phyloP scores from a whole-genome alignment of 2,797 vertebrate species.

The Trematomus bernacchii region DNA sequence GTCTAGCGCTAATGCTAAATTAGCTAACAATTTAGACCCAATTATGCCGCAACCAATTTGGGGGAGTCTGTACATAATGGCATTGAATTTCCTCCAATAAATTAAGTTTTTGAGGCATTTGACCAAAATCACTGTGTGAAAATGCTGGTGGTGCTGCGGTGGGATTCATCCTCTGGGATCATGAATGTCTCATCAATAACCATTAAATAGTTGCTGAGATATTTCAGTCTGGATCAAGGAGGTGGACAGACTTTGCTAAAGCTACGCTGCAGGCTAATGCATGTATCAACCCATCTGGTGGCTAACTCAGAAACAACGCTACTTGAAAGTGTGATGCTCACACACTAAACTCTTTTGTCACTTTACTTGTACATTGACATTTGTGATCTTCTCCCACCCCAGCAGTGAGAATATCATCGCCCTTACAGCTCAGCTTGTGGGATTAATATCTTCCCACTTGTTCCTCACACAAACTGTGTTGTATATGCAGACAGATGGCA shows the following conservation, averaged over 20 bases:
- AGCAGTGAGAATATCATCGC: conserved; percentile 26
- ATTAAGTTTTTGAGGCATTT: not conserved
- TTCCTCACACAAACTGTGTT: conserved; percentile 39
- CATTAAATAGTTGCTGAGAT: not conserved
- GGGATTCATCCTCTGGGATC: not conserved
- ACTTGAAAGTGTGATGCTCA: not conserved
- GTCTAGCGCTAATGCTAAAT: not conserved
- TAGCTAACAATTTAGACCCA: not conserved
- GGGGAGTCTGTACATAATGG: not conserved
- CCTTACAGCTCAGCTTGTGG: conserved; percentile 39
- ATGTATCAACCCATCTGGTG: not conserved
- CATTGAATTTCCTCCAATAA: not conserved
- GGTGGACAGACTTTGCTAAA: not conserved
- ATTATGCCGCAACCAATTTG: not conserved
- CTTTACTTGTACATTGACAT: conserved; percentile 10
- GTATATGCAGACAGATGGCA: conserved; percentile 64
- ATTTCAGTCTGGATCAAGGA: not conserved
- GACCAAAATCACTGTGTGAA: not conserved
- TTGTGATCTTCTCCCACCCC: conserved; percentile 32
- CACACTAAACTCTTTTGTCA: not conserved
- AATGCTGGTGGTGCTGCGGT: not conserved
- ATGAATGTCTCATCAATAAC: not conserved
- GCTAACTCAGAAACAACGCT: not conserved
- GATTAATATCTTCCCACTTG: conserved; percentile 43
- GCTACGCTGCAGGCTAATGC: not conserved